Conservation (phyloP, 2,797 vertebrate species). For the Myotis daubentonii region DNA sequence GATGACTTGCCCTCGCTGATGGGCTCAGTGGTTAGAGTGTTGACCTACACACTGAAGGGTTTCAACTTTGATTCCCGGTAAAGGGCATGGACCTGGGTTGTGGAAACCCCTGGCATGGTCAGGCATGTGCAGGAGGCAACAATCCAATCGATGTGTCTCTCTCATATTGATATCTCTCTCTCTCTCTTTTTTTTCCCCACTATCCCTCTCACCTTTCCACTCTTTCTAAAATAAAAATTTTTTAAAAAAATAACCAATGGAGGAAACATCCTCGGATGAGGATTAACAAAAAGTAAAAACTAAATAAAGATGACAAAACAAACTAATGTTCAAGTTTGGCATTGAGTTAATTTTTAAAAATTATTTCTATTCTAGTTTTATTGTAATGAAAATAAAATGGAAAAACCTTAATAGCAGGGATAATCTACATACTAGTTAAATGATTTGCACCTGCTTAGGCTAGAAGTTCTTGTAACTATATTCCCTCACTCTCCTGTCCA, state of each 20-base stretch:
- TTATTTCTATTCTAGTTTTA: conserved; percentile 28
- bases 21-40: neutral
- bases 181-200: neutral
- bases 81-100: neutral
- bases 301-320: conserved; percentile 48
- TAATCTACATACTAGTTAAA: neutral
- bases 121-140: neutral
- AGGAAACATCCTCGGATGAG: neutral
- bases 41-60: neutral
- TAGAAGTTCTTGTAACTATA: neutral
- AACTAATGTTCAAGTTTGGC: conserved; percentile 36
- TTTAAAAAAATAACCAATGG: neutral
- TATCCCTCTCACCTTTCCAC: neutral
- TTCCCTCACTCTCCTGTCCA: neutral
- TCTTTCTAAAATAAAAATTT: neutral
- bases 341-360: conserved; percentile 2
- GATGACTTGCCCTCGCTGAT: neutral
- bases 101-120: neutral
- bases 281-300: neutral
- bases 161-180: neutral
- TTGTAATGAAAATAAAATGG: conserved; percentile 46
- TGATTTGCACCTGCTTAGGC: neutral
- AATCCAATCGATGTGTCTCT: neutral
- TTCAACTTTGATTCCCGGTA: neutral
- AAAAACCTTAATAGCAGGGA: conserved; percentile 13